A percentile compares a stretch with the other conserved stretches of the same genome.
Evolutionary conservation across 2,888 invertebrate species (phyloP).

Genomic region (Leucoptera coffeella): DNA sequence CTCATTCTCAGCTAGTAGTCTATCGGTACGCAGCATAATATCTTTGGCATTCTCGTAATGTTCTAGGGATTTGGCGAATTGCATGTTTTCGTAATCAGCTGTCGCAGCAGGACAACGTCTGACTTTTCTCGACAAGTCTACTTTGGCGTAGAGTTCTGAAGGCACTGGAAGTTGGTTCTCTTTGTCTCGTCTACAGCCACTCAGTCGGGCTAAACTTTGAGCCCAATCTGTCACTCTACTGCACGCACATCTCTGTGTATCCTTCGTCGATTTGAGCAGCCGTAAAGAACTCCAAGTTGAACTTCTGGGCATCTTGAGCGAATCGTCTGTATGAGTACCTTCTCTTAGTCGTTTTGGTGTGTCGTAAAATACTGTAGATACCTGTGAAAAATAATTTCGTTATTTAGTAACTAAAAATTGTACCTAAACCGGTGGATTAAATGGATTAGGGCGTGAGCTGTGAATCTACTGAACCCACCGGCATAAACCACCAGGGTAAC

Average conservation of each 20-base stretch:
- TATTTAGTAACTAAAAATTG: conserved; percentile 1
- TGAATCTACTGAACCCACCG: too few relatives aligned
- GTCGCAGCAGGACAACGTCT: conserved; percentile 21
- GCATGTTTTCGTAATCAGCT: conserved; percentile 66
- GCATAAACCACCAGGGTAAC: not conserved
- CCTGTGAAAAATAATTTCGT: conserved; percentile 11
- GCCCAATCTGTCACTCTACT: conserved; percentile 62
- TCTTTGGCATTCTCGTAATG: conserved; percentile 77
- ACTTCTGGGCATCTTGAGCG: conserved; percentile 36
- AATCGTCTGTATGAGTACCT: conserved; percentile 51
- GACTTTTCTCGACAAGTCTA: conserved; percentile 60
- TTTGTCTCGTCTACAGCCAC: conserved; percentile 49
- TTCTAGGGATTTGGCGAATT: conserved; percentile 70
- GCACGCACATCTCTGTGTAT: conserved; percentile 46
- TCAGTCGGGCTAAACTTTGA: conserved; percentile 54
- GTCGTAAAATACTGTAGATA: conserved; percentile 61
- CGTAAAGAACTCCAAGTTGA: conserved; percentile 46
- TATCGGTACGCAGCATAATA: too few relatives aligned
- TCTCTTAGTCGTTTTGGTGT: conserved; percentile 68
- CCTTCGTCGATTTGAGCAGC: conserved; percentile 23
- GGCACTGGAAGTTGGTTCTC: conserved; percentile 43
- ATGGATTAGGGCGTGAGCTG: not conserved
- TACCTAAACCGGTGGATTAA: not conserved
- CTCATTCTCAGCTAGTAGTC: conserved; percentile 23
- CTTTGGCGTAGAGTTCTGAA: conserved; percentile 58